phyloP scores from a whole-genome alignment of 2,888 invertebrate species.

The Chaitophorus viminalis region DNA sequence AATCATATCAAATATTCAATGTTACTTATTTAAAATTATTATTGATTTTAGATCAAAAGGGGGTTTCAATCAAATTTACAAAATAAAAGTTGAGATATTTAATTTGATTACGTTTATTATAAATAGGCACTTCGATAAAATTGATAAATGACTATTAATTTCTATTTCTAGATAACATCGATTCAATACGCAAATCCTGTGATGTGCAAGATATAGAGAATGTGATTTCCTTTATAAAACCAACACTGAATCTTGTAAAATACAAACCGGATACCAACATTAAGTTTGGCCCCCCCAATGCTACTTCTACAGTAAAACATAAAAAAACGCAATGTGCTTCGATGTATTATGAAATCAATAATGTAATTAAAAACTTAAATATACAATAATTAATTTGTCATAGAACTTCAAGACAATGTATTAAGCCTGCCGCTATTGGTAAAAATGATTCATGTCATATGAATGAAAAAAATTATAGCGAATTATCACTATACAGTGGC shows the following conservation, averaged over 20 bases:
- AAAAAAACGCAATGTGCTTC: neutral
- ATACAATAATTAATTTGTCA: neutral
- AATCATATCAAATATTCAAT: neutral
- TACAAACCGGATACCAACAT: slow-evolving; percentile 11
- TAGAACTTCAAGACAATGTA: neutral
- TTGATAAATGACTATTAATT: neutral
- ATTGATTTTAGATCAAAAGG: slow-evolving; percentile 23
- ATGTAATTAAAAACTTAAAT: neutral
- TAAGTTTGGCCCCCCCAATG: neutral
- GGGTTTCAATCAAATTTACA: neutral
- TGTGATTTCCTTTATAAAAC: slow-evolving; percentile 17
- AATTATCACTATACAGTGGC: neutral
- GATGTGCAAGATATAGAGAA: neutral
- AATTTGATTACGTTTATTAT: neutral
- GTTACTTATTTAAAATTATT: neutral
- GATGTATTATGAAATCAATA: neutral
- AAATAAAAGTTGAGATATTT: slow-evolving; percentile 17
- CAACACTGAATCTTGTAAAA: neutral
- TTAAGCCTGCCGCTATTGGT: neutral
- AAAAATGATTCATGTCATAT: neutral
- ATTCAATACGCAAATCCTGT: neutral
- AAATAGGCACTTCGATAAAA: too few species aligned
- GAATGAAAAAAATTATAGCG: neutral
- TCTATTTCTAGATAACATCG: neutral
- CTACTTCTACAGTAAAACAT: slow-evolving; percentile 9